Evolutionary conservation across 2,113 vertebrate species (phyloP), one percentile per base, ranked within the genome.

Genomic region (Apus apus): DNA sequence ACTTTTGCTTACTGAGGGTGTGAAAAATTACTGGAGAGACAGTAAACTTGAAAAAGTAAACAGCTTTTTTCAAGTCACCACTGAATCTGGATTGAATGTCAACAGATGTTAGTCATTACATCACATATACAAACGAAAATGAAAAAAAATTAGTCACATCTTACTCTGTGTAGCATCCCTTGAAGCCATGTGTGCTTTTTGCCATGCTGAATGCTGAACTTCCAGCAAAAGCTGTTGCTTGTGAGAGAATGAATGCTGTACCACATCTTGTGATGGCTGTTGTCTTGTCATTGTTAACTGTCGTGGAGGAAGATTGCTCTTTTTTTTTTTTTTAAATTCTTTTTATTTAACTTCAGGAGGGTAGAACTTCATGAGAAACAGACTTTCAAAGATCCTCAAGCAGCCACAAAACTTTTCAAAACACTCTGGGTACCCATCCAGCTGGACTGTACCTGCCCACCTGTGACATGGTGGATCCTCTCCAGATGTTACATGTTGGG

Each of bases 401-500:
- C 19, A 53, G n/a, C 16, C 6, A 70, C 9, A 80, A 38, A 68
- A 68, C 54, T 45, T 45, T 11, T 34, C 15, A 73, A 71, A 88
- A 57, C 6, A 14, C 11, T 48, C 7, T 30, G 53, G 40, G 16
- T 40, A 73, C 11, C 46, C 46, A 48, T 20, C 23, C 22, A 60
- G 4, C 3, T 40, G 20, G 19, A n/a, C 34, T 56, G 5, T 1
- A 32, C 8, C 0, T 53, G 38, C 11, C 21, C 15, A 25, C 20
- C n/a, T 66, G 25, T 40, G 25, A 56, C 22, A 46, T 18, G n/a
- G 15, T 30, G 13, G 13, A 71, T 67, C 53, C 67, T 62, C 29
- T 51, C 56, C 26, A 0, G 0, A 30, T 2, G 6, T 60, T 29
- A 61, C 15, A 27, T 0, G 0, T 67, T 77, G 67, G 29, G 80